These are phyloP conservation scores for Heliconius melpomene DNA, from an alignment of 1,140 invertebrate species.

Conservation along the genomic window DNA sequence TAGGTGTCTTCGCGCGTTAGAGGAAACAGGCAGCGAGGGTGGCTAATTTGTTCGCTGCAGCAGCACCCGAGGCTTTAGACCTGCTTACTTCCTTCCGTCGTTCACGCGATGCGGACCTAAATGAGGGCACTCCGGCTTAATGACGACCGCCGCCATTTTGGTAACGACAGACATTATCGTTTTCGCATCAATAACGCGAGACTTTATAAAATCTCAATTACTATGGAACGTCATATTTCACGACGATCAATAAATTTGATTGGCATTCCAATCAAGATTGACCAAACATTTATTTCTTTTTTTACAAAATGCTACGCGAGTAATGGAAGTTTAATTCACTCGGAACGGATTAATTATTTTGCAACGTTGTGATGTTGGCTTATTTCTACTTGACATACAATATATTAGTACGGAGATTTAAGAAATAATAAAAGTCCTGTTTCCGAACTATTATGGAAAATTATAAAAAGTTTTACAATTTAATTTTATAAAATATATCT, in stretches of 20 bases:
- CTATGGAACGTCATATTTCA: constrained; percentile 22
- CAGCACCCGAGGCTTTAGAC: constrained; percentile 58
- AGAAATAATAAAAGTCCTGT: neutral
- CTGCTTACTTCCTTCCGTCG: constrained; percentile 61
- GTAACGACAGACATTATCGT: constrained; percentile 37
- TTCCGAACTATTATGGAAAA: constrained; percentile 3
- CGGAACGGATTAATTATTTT: constrained; percentile 20
- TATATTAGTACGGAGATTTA: neutral
- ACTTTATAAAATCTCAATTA: constrained; percentile 32
- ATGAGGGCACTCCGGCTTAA: constrained; percentile 69
- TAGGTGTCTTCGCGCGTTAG: constrained; percentile 41
- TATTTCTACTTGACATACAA: neutral
- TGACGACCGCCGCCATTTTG: constrained; percentile 68
- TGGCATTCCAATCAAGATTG: constrained; percentile 29
- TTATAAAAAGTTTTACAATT: neutral
- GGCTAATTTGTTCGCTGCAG: constrained; percentile 66
- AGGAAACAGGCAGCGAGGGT: constrained; percentile 49
- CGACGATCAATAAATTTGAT: constrained; percentile 26
- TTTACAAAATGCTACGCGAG: constrained; percentile 1
- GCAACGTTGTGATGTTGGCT: neutral
- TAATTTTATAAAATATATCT: neutral
- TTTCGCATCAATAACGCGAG: constrained; percentile 32
- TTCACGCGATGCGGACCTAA: constrained; percentile 64
- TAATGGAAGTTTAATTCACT: constrained; percentile 14
- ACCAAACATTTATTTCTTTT: constrained; percentile 27